phyloP scores from a whole-genome alignment of 1,140 invertebrate species.

The Scaptomyza graminum region DNA sequence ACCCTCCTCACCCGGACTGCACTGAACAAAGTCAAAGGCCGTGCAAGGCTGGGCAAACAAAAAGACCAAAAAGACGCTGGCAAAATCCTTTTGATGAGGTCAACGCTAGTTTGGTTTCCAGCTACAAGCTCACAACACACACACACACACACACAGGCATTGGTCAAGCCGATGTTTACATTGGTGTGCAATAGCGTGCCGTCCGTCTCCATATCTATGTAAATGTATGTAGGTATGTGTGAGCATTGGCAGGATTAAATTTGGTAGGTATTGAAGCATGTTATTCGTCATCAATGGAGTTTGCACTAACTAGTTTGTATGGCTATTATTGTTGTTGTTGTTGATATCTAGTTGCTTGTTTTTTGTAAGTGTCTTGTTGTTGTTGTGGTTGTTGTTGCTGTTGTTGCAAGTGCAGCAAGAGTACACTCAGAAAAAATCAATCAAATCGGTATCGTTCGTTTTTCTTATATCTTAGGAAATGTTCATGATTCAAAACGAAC shows the following conservation, averaged over 20 bases:
- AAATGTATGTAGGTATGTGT: constrained; percentile 9
- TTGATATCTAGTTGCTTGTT: constrained; percentile 21
- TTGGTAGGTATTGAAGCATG: constrained; percentile 82
- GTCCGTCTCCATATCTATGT: neutral
- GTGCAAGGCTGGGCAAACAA: constrained; percentile 69
- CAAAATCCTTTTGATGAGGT: constrained; percentile 81
- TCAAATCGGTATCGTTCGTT: too few relatives aligned
- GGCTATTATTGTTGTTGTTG: constrained; percentile 35
- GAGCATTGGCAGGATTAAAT: constrained; percentile 78
- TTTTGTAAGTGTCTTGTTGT: too few relatives aligned
- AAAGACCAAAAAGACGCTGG: constrained; percentile 81
- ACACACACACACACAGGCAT: constrained; percentile 25
- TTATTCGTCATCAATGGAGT: constrained; percentile 82
- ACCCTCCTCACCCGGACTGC: constrained; percentile 6
- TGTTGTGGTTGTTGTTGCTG: constrained; percentile 28
- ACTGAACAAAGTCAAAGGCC: constrained; percentile 71
- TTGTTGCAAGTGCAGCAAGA: constrained; percentile 6
- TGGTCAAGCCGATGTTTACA: constrained; percentile 47
- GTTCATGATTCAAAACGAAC: too few relatives aligned
- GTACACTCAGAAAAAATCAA: too few relatives aligned
- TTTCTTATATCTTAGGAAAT: too few relatives aligned
- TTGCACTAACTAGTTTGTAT: constrained; percentile 74
- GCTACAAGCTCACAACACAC: constrained; percentile 34
- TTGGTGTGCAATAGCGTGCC: constrained; percentile 30
- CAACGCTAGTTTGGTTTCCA: constrained; percentile 72